Evolutionary conservation across 2,797 vertebrate genomes (phyloP).

Genomic region (Prionace glauca): DNA sequence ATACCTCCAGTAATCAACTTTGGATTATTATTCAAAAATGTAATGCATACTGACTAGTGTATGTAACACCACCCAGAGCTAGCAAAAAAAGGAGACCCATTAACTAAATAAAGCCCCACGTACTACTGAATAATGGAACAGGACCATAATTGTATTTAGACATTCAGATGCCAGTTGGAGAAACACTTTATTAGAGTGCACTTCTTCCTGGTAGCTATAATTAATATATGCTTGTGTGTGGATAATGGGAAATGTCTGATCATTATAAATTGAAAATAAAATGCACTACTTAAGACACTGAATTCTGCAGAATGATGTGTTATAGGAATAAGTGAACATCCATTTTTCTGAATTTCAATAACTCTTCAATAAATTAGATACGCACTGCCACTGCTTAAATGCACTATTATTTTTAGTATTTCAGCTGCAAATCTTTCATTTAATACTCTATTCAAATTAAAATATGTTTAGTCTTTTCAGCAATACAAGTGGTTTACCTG

Average conservation of each 20-base stretch:
- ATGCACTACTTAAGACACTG: background rate
- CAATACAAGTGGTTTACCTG: conserved; percentile 60
- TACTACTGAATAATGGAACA: background rate
- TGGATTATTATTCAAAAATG: background rate
- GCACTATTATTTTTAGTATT: background rate
- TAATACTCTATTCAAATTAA: background rate
- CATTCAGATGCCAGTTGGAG: background rate
- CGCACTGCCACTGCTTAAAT: background rate
- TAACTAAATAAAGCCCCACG: background rate
- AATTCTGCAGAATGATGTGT: background rate
- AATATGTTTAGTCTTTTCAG: background rate
- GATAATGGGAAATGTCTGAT: background rate
- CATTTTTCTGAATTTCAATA: conserved; percentile 8
- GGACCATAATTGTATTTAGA: background rate
- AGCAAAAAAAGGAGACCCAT: background rate
- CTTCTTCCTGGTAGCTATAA: background rate
- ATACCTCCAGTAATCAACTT: background rate
- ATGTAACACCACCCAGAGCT: background rate
- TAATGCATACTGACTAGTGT: background rate
- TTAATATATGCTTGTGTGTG: background rate
- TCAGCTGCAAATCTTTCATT: background rate
- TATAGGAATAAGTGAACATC: background rate
- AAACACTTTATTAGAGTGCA: background rate
- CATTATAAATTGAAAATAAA: background rate
- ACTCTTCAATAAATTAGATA: background rate